Evolutionary conservation across 2,797 vertebrate species (phyloP).

Genomic region (Pseudopleuronectes americanus): DNA sequence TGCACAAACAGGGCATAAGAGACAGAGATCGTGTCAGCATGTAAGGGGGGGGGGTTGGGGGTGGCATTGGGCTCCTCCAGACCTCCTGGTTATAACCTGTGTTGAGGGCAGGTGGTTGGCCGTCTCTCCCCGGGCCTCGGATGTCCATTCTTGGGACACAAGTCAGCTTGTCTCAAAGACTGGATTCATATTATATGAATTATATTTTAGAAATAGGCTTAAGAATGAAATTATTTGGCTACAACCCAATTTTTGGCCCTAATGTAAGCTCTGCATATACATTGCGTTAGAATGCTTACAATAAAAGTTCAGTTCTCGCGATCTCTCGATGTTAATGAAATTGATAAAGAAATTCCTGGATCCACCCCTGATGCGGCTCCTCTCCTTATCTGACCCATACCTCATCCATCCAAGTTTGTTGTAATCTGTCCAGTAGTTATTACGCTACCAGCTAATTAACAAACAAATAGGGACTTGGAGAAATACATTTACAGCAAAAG

Average conservation of each 20-base stretch:
- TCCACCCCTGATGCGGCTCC: too few species aligned
- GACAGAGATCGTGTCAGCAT: conserved; percentile 9
- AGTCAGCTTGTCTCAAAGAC: conserved; percentile 19
- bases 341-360: too few species aligned
- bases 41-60: not conserved
- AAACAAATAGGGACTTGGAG: too few species aligned
- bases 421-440: too few species aligned
- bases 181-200: not conserved
- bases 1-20: conserved; percentile 30
- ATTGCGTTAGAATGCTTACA: too few species aligned
- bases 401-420: too few species aligned
- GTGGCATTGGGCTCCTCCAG: conserved; percentile 28
- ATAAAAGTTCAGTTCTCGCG: too few species aligned
- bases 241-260: not conserved
- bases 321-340: too few species aligned
- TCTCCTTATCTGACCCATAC: too few species aligned
- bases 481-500: too few species aligned
- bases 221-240: not conserved
- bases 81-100: conserved; percentile 58
- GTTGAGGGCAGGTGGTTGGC: conserved; percentile 58
- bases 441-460: too few species aligned
- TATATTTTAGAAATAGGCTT: not conserved
- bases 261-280: too few species aligned
- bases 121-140: conserved; percentile 15
- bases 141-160: conserved; percentile 9